Percentiles rank a stretch among this genome's conserved stretches.
Conservation (phyloP, 2,797 vertebrate species). For the Gephyroberyx darwinii region DNA sequence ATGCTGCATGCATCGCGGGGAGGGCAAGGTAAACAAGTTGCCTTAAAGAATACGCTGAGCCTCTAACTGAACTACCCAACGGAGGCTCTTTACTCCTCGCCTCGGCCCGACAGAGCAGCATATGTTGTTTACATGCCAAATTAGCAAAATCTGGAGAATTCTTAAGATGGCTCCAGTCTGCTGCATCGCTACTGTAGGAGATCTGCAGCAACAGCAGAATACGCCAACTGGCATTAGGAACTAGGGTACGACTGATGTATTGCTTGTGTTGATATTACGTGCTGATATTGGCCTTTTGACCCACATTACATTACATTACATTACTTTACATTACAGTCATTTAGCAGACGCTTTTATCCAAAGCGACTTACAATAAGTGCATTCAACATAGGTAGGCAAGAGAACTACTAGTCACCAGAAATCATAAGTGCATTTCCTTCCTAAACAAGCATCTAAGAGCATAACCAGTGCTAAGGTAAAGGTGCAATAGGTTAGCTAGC, state of each 20-base stretch:
- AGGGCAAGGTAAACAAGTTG: constrained; percentile 54
- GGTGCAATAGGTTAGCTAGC: too few relatives aligned
- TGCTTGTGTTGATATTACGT: not conserved
- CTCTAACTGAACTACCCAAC: constrained; percentile 28
- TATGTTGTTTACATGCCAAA: constrained; percentile 61
- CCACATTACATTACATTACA: too few relatives aligned
- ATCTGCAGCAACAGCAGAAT: constrained; percentile 39
- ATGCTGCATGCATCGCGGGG: constrained; percentile 21
- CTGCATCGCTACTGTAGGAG: constrained; percentile 1
- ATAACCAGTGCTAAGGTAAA: too few relatives aligned
- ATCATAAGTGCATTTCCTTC: too few relatives aligned
- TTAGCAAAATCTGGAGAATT: constrained; percentile 43
- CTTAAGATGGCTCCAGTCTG: constrained; percentile 31
- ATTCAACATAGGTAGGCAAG: too few relatives aligned
- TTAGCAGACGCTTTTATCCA: too few relatives aligned
- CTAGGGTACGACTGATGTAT: constrained; percentile 4
- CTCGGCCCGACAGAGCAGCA: constrained; percentile 47
- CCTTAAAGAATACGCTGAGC: constrained; percentile 46
- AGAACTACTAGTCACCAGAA: too few relatives aligned
- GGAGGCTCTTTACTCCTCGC: constrained; percentile 29
- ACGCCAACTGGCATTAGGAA: constrained; percentile 12
- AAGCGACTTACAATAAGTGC: too few relatives aligned
- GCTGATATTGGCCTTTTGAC: not conserved
- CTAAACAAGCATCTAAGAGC: too few relatives aligned
- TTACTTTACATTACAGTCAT: too few relatives aligned